phyloP scores from a whole-genome alignment of 2,888 invertebrate species.

The Philonicus albiceps region DNA sequence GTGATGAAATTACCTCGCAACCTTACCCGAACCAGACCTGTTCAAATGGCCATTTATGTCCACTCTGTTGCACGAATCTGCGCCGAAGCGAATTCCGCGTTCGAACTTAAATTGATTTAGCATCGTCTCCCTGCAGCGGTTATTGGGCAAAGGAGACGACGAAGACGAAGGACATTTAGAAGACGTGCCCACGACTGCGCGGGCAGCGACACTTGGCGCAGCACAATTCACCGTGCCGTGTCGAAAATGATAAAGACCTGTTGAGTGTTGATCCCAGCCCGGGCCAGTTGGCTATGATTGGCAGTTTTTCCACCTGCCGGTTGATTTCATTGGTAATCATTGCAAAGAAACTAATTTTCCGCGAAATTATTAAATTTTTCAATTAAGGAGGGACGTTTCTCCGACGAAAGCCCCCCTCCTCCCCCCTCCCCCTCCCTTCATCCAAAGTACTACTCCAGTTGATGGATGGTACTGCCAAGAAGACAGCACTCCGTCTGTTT shows the following conservation, averaged over 20 bases:
- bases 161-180: not conserved
- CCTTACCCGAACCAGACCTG: not conserved
- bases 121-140: not conserved
- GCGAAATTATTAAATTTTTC: not conserved
- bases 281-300: not conserved
- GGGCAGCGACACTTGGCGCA: not conserved
- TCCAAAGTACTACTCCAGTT: not conserved
- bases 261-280: not conserved
- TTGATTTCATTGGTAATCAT: not conserved
- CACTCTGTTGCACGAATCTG: not conserved
- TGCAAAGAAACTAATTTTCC: not conserved
- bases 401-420: too few relatives aligned
- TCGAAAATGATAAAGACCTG: not conserved
- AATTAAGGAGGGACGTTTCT: not conserved
- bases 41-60: not conserved
- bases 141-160: not conserved
- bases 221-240: not conserved
- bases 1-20: not conserved
- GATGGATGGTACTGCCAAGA: not conserved
- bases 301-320: not conserved
- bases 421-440: too few relatives aligned
- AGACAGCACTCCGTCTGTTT: not conserved
- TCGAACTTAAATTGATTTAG: not conserved
- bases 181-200: not conserved
- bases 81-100: not conserved